Evolutionary conservation across 23 tunicate genomes (phyloP).

Genomic region (Ciona savignyi): DNA sequence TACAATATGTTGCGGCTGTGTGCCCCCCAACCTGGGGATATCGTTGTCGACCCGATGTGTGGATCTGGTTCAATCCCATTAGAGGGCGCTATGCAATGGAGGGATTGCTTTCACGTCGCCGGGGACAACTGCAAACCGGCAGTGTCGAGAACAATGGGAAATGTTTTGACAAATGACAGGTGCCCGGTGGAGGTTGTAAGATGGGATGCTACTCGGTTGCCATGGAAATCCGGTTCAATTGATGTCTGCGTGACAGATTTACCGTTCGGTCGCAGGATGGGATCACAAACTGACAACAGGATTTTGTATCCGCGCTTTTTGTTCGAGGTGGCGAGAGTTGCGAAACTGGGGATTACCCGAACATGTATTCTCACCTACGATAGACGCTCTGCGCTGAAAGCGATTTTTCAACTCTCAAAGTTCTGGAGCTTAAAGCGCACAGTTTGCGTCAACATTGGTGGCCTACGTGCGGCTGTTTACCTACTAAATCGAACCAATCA

Average conservation of each 20-base stretch:
- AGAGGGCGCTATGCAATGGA: slow-evolving; percentile 74
- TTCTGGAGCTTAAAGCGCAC: slow-evolving; percentile 52
- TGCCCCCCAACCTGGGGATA: slow-evolving; percentile 64
- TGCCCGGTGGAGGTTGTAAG: slow-evolving; percentile 43
- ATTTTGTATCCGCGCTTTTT: slow-evolving; percentile 58
- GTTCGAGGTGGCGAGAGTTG: slow-evolving; percentile 57
- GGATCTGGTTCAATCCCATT: slow-evolving; percentile 88
- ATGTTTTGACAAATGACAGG: not conserved
- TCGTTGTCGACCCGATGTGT: slow-evolving; percentile 97
- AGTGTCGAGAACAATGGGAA: slow-evolving; percentile 13
- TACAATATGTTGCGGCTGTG: slow-evolving; percentile 74
- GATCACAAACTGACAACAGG: slow-evolving; percentile 70
- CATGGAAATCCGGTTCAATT: slow-evolving; percentile 33
- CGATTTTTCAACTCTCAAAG: slow-evolving; percentile 6
- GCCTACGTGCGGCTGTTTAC: too few relatives aligned
- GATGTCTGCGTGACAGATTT: slow-evolving; percentile 86
- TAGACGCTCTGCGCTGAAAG: slow-evolving; percentile 42
- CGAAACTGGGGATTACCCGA: slow-evolving; percentile 25
- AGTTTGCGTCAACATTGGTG: slow-evolving; percentile 55
- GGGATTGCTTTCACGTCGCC: slow-evolving; percentile 34
- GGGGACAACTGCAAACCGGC: slow-evolving; percentile 56
- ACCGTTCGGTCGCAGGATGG: slow-evolving; percentile 92
- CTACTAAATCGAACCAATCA: slow-evolving; percentile 59
- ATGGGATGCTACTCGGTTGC: slow-evolving; percentile 72
- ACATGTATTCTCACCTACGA: slow-evolving; percentile 78